phyloP scores from a whole-genome alignment of 2,113 vertebrate genomes.

The Odocoileus virginianus region DNA sequence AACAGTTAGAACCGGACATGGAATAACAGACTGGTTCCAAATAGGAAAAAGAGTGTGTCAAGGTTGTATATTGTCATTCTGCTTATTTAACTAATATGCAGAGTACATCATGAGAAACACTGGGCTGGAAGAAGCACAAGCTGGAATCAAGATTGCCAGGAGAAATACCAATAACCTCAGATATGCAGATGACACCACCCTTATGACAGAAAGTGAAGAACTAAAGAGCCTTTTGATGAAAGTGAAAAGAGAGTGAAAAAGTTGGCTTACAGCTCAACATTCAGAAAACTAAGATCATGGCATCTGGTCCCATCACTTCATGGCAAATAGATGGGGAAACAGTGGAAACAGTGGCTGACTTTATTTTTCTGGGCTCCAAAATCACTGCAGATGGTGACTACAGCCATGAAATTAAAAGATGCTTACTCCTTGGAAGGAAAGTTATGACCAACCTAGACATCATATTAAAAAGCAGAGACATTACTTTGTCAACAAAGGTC shows the following conservation, averaged over 20 bases:
- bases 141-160: rapidly evolving
- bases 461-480: neutral
- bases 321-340: neutral
- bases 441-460: neutral
- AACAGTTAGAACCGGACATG: neutral
- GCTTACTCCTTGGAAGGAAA: neutral
- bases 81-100: neutral
- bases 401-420: neutral
- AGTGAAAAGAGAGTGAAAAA: neutral
- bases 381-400: neutral
- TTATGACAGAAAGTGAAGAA: neutral
- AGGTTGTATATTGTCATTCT: neutral
- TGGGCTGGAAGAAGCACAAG: neutral
- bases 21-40: neutral
- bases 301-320: neutral
- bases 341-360: neutral
- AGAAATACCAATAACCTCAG: neutral
- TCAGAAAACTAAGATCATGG: neutral
- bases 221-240: neutral
- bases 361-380: neutral
- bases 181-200: neutral
- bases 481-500: neutral
- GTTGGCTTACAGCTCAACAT: neutral
- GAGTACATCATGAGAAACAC: neutral
- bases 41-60: neutral